These are phyloP conservation scores for Argentina silus DNA, from an alignment of 2,797 vertebrate species.

Conservation along the genomic window DNA sequence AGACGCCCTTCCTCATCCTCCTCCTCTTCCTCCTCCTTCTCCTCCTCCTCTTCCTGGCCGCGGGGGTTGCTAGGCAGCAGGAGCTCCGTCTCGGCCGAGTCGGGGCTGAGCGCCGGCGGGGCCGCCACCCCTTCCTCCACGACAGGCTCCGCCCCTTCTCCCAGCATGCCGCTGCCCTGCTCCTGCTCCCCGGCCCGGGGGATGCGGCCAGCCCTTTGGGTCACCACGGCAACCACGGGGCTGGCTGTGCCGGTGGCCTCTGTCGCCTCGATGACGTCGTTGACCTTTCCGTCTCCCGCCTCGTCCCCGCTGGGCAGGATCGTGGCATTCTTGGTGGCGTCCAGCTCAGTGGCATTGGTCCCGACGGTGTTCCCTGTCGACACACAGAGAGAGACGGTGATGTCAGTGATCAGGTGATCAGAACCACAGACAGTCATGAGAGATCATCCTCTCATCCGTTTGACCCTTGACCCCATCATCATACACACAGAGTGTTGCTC, in stretches of 20 bases:
- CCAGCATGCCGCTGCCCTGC: slow-evolving; percentile 85
- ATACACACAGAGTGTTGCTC: background rate
- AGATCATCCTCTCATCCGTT: background rate
- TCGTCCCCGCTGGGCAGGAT: slow-evolving; percentile 58
- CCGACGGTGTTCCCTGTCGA: slow-evolving; percentile 64
- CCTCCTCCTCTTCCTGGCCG: slow-evolving; percentile 29
- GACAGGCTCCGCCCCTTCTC: slow-evolving; percentile 39
- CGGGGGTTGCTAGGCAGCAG: slow-evolving; percentile 63
- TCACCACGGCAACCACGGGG: slow-evolving; percentile 55
- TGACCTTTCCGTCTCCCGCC: slow-evolving; percentile 49
- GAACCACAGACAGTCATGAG: background rate
- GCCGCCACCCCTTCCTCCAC: slow-evolving; percentile 39
- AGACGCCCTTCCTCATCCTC: slow-evolving; percentile 50
- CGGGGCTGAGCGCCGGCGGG: slow-evolving; percentile 60
- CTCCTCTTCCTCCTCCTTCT: slow-evolving; percentile 54
- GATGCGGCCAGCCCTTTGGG: slow-evolving; percentile 53
- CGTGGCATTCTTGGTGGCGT: slow-evolving; percentile 59
- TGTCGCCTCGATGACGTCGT: slow-evolving; percentile 42
- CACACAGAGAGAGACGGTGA: slow-evolving; percentile 38
- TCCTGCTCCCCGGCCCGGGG: slow-evolving; percentile 75
- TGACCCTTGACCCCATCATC: background rate
- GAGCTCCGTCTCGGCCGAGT: slow-evolving; percentile 76
- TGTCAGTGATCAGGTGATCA: background rate
- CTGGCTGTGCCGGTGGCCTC: slow-evolving; percentile 45
- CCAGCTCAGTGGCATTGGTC: slow-evolving; percentile 61